These are phyloP conservation scores for Lepidochrysops patricia DNA, from an alignment of 2,888 invertebrate genomes.

Conservation along the genomic window DNA sequence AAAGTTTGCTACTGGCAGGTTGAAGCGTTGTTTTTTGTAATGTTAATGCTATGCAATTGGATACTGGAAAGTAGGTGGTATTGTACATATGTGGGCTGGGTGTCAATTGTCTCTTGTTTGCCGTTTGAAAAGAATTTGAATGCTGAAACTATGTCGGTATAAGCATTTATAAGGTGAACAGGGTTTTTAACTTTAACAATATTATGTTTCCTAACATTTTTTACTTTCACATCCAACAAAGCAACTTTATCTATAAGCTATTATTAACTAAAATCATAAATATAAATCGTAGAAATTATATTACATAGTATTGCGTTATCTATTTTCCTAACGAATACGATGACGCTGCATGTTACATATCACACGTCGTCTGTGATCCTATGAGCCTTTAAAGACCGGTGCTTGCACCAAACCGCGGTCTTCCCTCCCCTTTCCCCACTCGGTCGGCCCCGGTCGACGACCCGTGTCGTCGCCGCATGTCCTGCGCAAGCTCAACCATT, in stretches of 20 bases:
- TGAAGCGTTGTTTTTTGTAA: not conserved
- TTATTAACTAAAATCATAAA: too few species aligned
- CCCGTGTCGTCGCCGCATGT: constrained; percentile 49
- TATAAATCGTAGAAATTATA: too few species aligned
- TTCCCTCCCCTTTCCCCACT: not conserved
- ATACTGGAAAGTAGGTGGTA: not conserved
- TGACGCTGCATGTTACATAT: not conserved
- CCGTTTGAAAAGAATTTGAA: not conserved
- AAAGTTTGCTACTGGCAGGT: not conserved
- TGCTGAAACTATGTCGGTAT: not conserved
- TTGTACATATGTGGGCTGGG: not conserved
- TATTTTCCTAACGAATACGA: not conserved
- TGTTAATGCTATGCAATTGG: not conserved
- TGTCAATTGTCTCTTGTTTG: not conserved
- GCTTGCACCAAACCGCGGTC: constrained; percentile 3
- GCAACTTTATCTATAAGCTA: not conserved
- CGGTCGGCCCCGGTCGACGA: constrained; percentile 58
- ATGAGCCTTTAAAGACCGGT: constrained; percentile 7
- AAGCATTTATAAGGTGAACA: not conserved
- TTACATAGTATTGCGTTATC: not conserved
- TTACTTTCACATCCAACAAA: not conserved
- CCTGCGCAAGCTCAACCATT: constrained; percentile 64
- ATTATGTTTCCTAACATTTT: not conserved
- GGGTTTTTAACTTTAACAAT: not conserved
- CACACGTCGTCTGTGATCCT: not conserved